These are phyloP conservation scores for Australoheros scitulus DNA, from an alignment of 2,113 vertebrate species.

Conservation along the genomic window DNA sequence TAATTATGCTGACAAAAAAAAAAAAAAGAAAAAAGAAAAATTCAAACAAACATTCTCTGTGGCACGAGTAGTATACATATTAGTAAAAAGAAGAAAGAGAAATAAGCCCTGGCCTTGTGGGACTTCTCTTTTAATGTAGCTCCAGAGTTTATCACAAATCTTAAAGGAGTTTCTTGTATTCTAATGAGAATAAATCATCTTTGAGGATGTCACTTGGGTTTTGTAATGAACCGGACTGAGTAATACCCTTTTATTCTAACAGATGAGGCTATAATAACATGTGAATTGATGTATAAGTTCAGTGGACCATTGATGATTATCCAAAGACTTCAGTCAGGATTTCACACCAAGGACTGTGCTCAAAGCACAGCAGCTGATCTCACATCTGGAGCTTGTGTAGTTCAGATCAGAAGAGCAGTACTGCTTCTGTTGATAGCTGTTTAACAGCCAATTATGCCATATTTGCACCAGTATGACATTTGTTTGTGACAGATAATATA, in stretches of 20 bases:
- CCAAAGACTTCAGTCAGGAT: conserved; percentile 44
- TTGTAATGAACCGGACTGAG: neutral
- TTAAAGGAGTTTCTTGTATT: neutral
- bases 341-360: conserved; percentile 25
- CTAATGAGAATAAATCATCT: neutral
- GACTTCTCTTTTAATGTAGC: conserved; percentile 2
- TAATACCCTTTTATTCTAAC: conserved; percentile 1
- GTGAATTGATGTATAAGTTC: conserved; percentile 40
- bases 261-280: conserved; percentile 15
- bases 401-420: neutral
- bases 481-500: neutral
- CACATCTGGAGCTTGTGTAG: conserved; percentile 46
- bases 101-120: neutral
- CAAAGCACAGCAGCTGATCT: conserved; percentile 28
- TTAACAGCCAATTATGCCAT: neutral
- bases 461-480: neutral
- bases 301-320: conserved; percentile 38
- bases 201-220: neutral
- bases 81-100: conserved; percentile 3
- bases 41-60: neutral
- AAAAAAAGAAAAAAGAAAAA: neutral
- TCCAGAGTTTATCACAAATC: neutral
- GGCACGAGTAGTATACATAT: neutral
- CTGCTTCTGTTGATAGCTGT: neutral
- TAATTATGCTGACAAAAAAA: neutral